Evolutionary conservation across 2,888 invertebrate genomes (phyloP).

Genomic region (Nowickia ferox): DNA sequence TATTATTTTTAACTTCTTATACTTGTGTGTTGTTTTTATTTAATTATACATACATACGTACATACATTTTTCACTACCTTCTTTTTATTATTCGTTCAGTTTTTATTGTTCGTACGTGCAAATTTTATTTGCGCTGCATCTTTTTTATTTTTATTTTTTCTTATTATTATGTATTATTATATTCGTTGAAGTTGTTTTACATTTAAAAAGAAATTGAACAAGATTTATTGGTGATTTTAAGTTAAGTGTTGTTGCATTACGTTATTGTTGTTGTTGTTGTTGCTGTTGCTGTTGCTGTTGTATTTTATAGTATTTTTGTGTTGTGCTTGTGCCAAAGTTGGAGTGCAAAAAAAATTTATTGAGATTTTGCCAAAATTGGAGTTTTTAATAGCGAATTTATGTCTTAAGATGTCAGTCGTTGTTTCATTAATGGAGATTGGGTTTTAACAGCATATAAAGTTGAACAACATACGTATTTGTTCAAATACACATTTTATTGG

Average conservation of each 20-base stretch:
- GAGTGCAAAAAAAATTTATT: constrained; percentile 40
- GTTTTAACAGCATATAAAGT: constrained; percentile 25
- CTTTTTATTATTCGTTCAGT: constrained; percentile 32
- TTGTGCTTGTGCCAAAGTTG: constrained; percentile 25
- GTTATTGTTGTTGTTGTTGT: too few species aligned
- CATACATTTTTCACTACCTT: constrained; percentile 4
- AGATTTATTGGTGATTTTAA: constrained; percentile 70
- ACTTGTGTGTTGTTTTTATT: background rate
- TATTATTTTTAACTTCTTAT: constrained; percentile 12
- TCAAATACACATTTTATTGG: background rate
- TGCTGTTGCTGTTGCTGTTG: background rate
- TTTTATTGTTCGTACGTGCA: constrained; percentile 65
- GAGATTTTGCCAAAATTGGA: constrained; percentile 45
- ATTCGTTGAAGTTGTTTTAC: constrained; percentile 32
- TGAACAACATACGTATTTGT: background rate
- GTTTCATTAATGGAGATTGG: constrained; percentile 36
- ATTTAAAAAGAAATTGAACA: constrained; percentile 61
- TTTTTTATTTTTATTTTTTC: background rate
- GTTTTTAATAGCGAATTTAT: constrained; percentile 53
- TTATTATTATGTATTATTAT: background rate
- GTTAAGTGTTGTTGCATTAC: constrained; percentile 58
- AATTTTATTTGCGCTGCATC: constrained; percentile 39
- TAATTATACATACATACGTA: background rate
- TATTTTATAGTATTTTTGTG: constrained; percentile 25
- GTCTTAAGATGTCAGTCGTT: constrained; percentile 40